phyloP scores from a whole-genome alignment of 1,140 invertebrate genomes.

The Drosophila leontia region DNA sequence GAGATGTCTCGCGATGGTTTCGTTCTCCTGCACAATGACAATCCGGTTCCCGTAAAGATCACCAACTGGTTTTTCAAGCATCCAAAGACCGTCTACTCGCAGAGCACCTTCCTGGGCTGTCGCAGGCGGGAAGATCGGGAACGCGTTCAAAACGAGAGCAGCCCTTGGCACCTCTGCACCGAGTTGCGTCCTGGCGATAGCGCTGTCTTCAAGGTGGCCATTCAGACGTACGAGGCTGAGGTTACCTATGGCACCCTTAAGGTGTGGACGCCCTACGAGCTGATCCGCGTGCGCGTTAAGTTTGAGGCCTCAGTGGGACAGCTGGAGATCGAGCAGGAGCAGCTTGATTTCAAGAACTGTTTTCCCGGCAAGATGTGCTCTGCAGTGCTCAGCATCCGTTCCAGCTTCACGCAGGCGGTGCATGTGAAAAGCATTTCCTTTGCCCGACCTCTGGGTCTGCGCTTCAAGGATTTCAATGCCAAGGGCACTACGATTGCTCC shows the following conservation, averaged over 20 bases:
- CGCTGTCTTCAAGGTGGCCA: slow-evolving; percentile 90
- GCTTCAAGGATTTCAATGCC: slow-evolving; percentile 86
- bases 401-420: slow-evolving; percentile 90
- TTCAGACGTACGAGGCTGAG: slow-evolving; percentile 90
- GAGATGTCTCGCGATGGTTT: slow-evolving; percentile 70
- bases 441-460: slow-evolving; percentile 49
- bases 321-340: slow-evolving; percentile 87
- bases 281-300: slow-evolving; percentile 87
- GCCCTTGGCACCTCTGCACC: slow-evolving; percentile 41
- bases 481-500: slow-evolving; percentile 76
- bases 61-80: slow-evolving; percentile 74
- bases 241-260: slow-evolving; percentile 89
- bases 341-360: slow-evolving; percentile 91
- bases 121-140: slow-evolving; percentile 5
- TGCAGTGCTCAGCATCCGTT: slow-evolving; percentile 90
- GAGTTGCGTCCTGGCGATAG: slow-evolving; percentile 80
- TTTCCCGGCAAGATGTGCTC: slow-evolving; percentile 93
- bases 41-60: slow-evolving; percentile 76
- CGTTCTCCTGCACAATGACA: slow-evolving; percentile 74
- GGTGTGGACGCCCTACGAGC: slow-evolving; percentile 91
- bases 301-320: slow-evolving; percentile 88
- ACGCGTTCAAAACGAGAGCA: slow-evolving; percentile 20
- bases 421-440: slow-evolving; percentile 86
- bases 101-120: slow-evolving; percentile 64
- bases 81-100: slow-evolving; percentile 68